Evolutionary conservation across 2,113 vertebrate species (phyloP), one percentile per base, ranked within the genome.

Genomic region (Callithrix jacchus): DNA sequence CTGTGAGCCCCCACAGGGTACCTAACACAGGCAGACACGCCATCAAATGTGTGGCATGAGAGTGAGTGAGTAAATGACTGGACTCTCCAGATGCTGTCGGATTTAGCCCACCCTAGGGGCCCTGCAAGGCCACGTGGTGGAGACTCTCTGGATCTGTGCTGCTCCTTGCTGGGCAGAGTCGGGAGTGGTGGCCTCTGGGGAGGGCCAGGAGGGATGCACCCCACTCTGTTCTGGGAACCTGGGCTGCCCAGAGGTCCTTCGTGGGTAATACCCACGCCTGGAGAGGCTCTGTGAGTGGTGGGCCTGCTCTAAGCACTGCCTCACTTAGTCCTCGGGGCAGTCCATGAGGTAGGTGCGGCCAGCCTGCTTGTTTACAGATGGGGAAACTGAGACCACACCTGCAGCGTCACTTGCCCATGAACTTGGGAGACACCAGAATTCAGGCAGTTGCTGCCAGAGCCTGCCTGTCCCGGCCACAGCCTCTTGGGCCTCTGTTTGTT

Each of bases 381-480:
- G 82, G 77, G 32, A 96, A 68, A 47, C 82, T n/a, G 86, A 92
- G 87, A 66, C 49, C 20, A 9, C 23, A 49, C 52, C 25, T 1
- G 27, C 13, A 0, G 3, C 4, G 20, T 40, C 40, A 10, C 2
- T 18, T 40, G 74, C 23, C 52, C 11, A 40, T 16, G 56, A 25
- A 27, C 32, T 9, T 5, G 25, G 0, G 32, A 49, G 79, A 37
- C 3, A 0, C 21, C 52, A 56, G 58, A 74, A 37, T 17, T 47
- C n/a, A 0, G 20, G 42, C 5, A 0, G 5, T 11, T 52, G 32
- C 32, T 16, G 18, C 30, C 11, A 8, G 16, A 37, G 6, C 79
- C 11, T 25, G 0, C 1, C 0, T 11, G 12, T 20, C 64, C 42
- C 18, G 3, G 0, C 42, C 2, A 1, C 3, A 1, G 37, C 95